Evolutionary conservation across 2,888 invertebrate genomes (phyloP).

Genomic region (Rambutsinella grinnellia): DNA sequence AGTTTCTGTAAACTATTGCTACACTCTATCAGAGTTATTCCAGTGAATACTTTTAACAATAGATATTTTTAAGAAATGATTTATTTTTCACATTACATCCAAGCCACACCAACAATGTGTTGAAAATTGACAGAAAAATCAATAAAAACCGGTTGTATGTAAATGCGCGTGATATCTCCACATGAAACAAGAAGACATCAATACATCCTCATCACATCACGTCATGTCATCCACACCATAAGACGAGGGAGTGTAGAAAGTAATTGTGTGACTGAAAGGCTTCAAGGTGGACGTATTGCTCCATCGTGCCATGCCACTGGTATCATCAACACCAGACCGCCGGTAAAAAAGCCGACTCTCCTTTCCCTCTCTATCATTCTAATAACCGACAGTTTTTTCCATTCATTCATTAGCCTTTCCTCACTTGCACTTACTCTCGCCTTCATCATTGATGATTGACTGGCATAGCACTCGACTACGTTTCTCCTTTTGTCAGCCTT

Average conservation of each 20-base stretch:
- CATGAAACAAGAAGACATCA: slow-evolving; percentile 51
- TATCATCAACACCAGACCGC: slow-evolving; percentile 19
- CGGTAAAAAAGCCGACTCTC: slow-evolving; percentile 24
- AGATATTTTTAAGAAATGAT: too few species aligned
- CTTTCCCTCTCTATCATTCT: slow-evolving; percentile 3
- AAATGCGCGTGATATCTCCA: slow-evolving; percentile 50
- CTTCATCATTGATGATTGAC: background rate
- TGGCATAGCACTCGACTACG: slow-evolving; percentile 2
- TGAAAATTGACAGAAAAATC: slow-evolving; percentile 21
- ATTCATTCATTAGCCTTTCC: slow-evolving; percentile 45
- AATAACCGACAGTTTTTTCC: slow-evolving; percentile 36
- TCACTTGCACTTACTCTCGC: slow-evolving; percentile 44
- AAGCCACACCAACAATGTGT: slow-evolving; percentile 24
- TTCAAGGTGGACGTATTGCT: slow-evolving; percentile 39
- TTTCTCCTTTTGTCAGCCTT: slow-evolving; percentile 25
- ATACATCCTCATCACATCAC: slow-evolving; percentile 45
- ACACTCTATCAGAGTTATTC: too few species aligned
- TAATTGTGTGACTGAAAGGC: slow-evolving; percentile 18
- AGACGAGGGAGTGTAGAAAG: background rate
- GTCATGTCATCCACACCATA: slow-evolving; percentile 48
- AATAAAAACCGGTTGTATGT: slow-evolving; percentile 42
- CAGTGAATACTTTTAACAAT: too few species aligned
- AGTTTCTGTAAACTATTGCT: too few species aligned
- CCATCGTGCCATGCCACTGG: slow-evolving; percentile 42
- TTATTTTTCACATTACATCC: too few species aligned